Conservation (phyloP, 1,140 invertebrate genomes). For the Drosophila pachea region DNA sequence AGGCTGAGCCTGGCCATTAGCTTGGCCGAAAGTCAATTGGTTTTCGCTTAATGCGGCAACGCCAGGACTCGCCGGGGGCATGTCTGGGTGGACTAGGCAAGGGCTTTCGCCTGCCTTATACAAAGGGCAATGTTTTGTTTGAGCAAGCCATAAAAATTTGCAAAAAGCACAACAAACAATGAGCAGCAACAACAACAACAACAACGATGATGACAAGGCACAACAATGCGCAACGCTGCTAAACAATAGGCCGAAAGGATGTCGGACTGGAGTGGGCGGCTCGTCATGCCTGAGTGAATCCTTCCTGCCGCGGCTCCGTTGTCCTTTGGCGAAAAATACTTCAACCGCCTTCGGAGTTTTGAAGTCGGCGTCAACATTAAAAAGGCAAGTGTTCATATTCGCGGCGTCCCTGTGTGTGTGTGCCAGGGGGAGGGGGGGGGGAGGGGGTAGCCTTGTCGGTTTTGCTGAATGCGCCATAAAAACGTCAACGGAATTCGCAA, state of each 20-base stretch:
- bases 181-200: no score
- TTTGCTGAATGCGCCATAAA: constrained; percentile 76
- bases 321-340: constrained; percentile 26
- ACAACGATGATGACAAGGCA: neutral
- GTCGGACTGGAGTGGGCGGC: constrained; percentile 23
- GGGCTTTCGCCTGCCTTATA: no score
- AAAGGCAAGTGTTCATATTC: constrained; percentile 46
- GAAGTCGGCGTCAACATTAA: constrained; percentile 36
- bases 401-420: constrained; percentile 7
- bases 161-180: constrained; percentile 44
- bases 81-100: neutral
- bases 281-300: constrained; percentile 66
- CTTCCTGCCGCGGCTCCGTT: constrained; percentile 38
- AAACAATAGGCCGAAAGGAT: constrained; percentile 36
- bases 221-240: constrained; percentile 25
- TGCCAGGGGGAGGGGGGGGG: constrained; percentile 21
- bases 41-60: no score
- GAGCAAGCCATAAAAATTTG: constrained; percentile 77
- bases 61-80: neutral
- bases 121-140: constrained; percentile 52
- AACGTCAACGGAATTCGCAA: constrained; percentile 77
- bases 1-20: no score
- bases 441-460: constrained; percentile 57
- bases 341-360: constrained; percentile 21
- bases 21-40: no score